Percentiles rank a stretch among this genome's conserved stretches.
These are phyloP conservation scores for Ctena decussata DNA, from an alignment of 2,888 invertebrate genomes.

Conservation along the genomic window DNA sequence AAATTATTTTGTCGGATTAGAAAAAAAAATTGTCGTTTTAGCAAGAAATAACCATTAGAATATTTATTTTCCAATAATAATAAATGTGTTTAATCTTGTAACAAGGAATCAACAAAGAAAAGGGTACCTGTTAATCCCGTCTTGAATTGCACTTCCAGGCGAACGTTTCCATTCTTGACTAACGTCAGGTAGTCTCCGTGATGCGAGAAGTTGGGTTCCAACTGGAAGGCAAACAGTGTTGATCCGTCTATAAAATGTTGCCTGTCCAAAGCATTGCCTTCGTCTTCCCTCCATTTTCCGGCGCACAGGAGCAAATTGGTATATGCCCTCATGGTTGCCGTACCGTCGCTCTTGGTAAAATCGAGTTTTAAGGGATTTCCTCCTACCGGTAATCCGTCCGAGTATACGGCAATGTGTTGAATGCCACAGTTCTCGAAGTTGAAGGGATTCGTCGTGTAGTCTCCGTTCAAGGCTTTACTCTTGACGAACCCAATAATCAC, in stretches of 20 bases:
- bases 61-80: background rate
- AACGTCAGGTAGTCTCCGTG: conserved; percentile 39
- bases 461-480: conserved; percentile 40
- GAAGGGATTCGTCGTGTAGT: conserved; percentile 55
- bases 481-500: conserved; percentile 43
- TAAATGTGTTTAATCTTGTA: background rate
- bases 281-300: conserved; percentile 46
- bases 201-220: conserved; percentile 37
- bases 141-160: conserved; percentile 25
- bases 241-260: too few species aligned
- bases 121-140: background rate
- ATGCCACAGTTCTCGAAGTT: conserved; percentile 54
- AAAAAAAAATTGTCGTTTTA: background rate
- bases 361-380: conserved; percentile 48
- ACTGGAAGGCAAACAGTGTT: conserved; percentile 34
- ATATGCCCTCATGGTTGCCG: conserved; percentile 26
- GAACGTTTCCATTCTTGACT: conserved; percentile 27
- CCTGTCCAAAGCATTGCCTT: too few species aligned
- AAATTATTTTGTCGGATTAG: too few species aligned
- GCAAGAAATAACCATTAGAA: background rate
- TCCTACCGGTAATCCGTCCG: conserved; percentile 47
- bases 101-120: background rate
- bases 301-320: conserved; percentile 37
- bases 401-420: conserved; percentile 44
- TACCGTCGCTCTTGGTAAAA: conserved; percentile 23